A percentile compares a stretch with the other conserved stretches of the same genome.
Evolutionary conservation across 2,113 vertebrate genomes (phyloP).

Genomic region (Trachemys scripta): DNA sequence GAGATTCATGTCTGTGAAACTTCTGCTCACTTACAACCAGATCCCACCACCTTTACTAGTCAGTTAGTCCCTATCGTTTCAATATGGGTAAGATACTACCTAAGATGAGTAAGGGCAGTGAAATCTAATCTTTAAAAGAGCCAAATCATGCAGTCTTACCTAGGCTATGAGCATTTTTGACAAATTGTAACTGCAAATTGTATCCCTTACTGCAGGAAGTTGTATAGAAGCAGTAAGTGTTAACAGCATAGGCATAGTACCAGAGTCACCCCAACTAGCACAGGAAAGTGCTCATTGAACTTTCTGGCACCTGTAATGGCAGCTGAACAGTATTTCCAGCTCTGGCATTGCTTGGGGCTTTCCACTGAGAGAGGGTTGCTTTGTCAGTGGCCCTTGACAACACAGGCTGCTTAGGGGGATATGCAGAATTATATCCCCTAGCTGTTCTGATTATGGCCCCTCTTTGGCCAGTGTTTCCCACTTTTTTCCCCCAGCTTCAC

Average conservation of each 20-base stretch:
- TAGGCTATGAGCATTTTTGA: not conserved
- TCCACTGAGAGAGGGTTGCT: not conserved
- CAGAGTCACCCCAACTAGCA: not conserved
- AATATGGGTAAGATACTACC: not conserved
- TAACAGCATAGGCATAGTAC: rapidly evolving
- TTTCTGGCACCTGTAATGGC: not conserved
- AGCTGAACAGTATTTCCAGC: not conserved
- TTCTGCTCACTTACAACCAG: not conserved
- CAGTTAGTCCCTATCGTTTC: too few species aligned
- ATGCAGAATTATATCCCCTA: not conserved
- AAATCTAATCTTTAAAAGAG: not conserved
- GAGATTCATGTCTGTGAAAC: not conserved
- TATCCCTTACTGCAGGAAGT: not conserved
- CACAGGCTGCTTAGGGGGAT: not conserved
- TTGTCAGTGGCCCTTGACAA: not conserved
- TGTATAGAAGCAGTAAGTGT: not conserved
- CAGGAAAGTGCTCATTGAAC: not conserved
- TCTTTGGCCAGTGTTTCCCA: not conserved
- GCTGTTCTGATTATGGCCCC: not conserved
- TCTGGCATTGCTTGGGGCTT: not conserved
- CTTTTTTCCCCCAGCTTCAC: not conserved
- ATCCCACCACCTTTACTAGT: not conserved
- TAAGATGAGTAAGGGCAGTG: not conserved
- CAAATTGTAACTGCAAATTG: too few species aligned
- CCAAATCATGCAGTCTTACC: not conserved